Base-by-base conservation (phyloP, 2,113 vertebrate species). In the Poeciliopsis retropinna region DNA sequence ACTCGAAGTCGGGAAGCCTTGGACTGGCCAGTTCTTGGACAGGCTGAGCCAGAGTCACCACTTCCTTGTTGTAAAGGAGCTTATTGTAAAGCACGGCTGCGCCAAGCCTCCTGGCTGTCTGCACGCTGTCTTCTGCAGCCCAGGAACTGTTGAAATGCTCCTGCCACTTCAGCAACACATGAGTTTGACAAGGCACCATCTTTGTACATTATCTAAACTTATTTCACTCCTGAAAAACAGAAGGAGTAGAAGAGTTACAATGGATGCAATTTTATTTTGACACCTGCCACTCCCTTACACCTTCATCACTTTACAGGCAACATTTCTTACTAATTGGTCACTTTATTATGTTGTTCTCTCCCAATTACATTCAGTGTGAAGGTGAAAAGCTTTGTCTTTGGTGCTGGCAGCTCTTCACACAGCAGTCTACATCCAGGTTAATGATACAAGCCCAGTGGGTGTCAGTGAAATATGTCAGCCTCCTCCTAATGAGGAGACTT, bases 61-160 rank as follows among this genome's bases (percentile, higher is more conserved):
- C 94, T 76, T 95, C 95, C 87, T 95, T 95, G 89, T 94, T 94
- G 39, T 91, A 83, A 15, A 95, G 93, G 47, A 95, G 93, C 79
- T 92, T 95, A 60, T 82, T 75, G 73, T 95, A 95, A 64, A 95
- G 93, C 22, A 27, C 47, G 1, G 92, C 83, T 1, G 94, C 94
- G 22, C 92, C 93, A n/a, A 83, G 75, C 30, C 95, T 90, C 32
- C 81, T 90, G 77, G 93, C 91, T 1, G 86, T 89, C 80, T 92
- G 88, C 5, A 91, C 67, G 8, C 92, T 92, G 87, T 95, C 94
- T 78, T 95, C 95, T 4, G 91, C 81, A 3, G 94, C 95, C 95
- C 95, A 95, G 87, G 92, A 94, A 86, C 94, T 91, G 84, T 95
- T 95, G 85, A 95, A 92, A 87, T 95, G 95, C 91, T 95, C 95